Percentiles rank a stretch among this genome's conserved stretches.
These are phyloP conservation scores for Lacanobia wlatinum DNA, from an alignment of 2,888 invertebrate genomes.

Conservation along the genomic window DNA sequence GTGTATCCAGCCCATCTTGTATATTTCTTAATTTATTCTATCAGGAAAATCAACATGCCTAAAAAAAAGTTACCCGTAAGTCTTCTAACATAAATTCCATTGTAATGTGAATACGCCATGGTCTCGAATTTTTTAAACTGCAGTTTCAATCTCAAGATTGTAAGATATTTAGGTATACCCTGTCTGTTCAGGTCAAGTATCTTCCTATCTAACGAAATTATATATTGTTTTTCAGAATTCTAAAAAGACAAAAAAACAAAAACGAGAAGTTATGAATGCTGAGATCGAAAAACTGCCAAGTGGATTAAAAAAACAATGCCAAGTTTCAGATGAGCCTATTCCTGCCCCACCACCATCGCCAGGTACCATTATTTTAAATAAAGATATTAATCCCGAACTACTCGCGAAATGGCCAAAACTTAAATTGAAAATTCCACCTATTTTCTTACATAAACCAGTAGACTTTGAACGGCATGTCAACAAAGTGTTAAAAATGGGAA, in stretches of 20 bases:
- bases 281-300: constrained; percentile 58
- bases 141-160: not conserved
- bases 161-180: not conserved
- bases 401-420: constrained; percentile 73
- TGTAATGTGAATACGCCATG: not conserved
- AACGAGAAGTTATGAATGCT: constrained; percentile 59
- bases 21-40: not conserved
- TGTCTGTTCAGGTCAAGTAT: not conserved
- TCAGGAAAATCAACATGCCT: not conserved
- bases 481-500: constrained; percentile 68
- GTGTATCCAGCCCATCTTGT: not conserved
- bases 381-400: constrained; percentile 56
- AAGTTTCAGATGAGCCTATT: constrained; percentile 47
- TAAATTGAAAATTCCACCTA: constrained; percentile 72
- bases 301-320: constrained; percentile 59
- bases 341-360: not conserved
- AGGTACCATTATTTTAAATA: constrained; percentile 58
- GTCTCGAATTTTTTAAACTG: not conserved
- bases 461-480: constrained; percentile 65
- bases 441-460: constrained; percentile 76
- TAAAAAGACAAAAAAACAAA: constrained; percentile 63
- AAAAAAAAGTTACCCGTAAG: not conserved
- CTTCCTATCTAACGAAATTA: not conserved
- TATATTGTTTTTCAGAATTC: constrained; percentile 33
- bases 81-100: not conserved